A percentile compares a stretch with the other conserved stretches of the same genome.
phyloP scores from a whole-genome alignment of 2,797 vertebrate genomes.

The Sternarchorhynchus goeldii region DNA sequence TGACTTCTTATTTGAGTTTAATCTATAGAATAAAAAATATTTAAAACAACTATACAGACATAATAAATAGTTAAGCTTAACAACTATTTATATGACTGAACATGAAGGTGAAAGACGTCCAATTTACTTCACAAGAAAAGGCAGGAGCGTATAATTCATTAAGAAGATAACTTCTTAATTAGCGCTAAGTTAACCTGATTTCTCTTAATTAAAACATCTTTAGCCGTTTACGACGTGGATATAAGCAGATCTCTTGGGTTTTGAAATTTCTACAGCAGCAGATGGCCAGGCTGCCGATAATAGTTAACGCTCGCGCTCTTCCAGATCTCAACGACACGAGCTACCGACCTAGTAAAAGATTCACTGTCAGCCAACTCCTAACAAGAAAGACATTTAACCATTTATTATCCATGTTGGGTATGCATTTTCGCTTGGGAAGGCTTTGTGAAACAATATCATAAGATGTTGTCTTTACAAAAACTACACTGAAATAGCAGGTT shows the following conservation, averaged over 20 bases:
- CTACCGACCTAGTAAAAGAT: slow-evolving; percentile 86
- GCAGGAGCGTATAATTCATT: slow-evolving; percentile 85
- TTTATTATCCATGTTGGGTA: slow-evolving; percentile 64
- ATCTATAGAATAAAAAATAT: slow-evolving; percentile 24
- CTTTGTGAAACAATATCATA: not conserved
- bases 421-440: not conserved
- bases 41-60: slow-evolving; percentile 39
- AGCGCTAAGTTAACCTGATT: slow-evolving; percentile 90
- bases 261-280: slow-evolving; percentile 91
- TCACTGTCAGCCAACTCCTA: slow-evolving; percentile 82
- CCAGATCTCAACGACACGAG: slow-evolving; percentile 81
- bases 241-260: slow-evolving; percentile 93
- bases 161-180: slow-evolving; percentile 88
- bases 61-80: slow-evolving; percentile 26
- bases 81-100: slow-evolving; percentile 76
- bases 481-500: not conserved
- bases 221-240: slow-evolving; percentile 90
- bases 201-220: slow-evolving; percentile 92
- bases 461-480: not conserved
- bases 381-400: slow-evolving; percentile 84
- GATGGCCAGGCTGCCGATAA: slow-evolving; percentile 94
- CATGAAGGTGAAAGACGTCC: slow-evolving; percentile 81
- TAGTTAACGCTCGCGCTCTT: slow-evolving; percentile 88
- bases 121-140: slow-evolving; percentile 88
- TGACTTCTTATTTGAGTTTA: not conserved